Conservation (phyloP, 2,797 vertebrate genomes). For the Atherinosoma microstoma region DNA sequence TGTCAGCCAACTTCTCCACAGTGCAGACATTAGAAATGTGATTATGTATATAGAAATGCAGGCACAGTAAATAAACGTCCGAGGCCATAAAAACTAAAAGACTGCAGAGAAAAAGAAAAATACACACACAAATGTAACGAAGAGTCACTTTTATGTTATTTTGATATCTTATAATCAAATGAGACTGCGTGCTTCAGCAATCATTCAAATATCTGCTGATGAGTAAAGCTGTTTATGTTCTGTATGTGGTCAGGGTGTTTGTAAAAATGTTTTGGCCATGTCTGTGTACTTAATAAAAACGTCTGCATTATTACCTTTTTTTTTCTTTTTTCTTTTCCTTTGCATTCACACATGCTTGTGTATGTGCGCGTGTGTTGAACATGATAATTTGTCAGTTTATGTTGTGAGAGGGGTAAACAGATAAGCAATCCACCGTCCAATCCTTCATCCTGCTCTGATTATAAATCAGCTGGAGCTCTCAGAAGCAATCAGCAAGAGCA, state of each 20-base stretch:
- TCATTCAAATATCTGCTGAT: slow-evolving; percentile 60
- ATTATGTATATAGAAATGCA: background rate
- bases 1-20: background rate
- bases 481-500: slow-evolving; percentile 82
- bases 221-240: slow-evolving; percentile 47
- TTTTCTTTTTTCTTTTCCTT: background rate
- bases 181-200: slow-evolving; percentile 65
- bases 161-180: slow-evolving; percentile 65
- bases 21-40: background rate
- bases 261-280: slow-evolving; percentile 33
- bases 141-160: slow-evolving; percentile 35
- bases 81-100: background rate
- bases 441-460: slow-evolving; percentile 82
- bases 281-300: slow-evolving; percentile 62
- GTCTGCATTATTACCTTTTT: slow-evolving; percentile 49
- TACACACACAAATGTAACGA: slow-evolving; percentile 25
- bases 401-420: slow-evolving; percentile 80
- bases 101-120: slow-evolving; percentile 3
- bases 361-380: slow-evolving; percentile 60
- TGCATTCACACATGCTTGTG: slow-evolving; percentile 21
- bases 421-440: slow-evolving; percentile 81
- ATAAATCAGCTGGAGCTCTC: slow-evolving; percentile 84
- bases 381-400: slow-evolving; percentile 83
- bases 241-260: slow-evolving; percentile 50
- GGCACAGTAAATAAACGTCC: background rate